These are phyloP conservation scores for Coelopa pilipes DNA, from an alignment of 2,888 invertebrate species.

Conservation along the genomic window DNA sequence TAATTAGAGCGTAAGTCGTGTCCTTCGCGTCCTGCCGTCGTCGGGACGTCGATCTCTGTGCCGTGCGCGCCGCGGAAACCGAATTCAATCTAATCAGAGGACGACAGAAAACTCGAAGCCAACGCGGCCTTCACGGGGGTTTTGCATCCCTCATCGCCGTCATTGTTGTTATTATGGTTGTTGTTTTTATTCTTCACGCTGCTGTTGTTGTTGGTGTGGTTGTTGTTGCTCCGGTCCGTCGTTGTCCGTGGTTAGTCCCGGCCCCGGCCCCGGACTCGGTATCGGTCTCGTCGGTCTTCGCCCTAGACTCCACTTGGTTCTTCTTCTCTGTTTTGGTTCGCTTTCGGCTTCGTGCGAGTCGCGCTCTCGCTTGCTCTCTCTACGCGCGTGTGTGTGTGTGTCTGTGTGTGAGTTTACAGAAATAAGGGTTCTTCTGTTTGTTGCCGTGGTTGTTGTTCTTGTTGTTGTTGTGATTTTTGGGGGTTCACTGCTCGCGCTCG, in stretches of 20 bases:
- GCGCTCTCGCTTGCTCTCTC: background rate
- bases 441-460: slow-evolving; percentile 46
- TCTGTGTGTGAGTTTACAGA: slow-evolving; percentile 44
- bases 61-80: slow-evolving; percentile 51
- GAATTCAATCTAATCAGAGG: slow-evolving; percentile 63
- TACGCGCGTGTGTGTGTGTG: slow-evolving; percentile 38
- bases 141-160: slow-evolving; percentile 39
- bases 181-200: background rate
- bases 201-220: background rate
- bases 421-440: slow-evolving; percentile 41
- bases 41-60: slow-evolving; percentile 42
- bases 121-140: slow-evolving; percentile 46
- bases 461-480: slow-evolving; percentile 42
- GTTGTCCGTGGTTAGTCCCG: slow-evolving; percentile 53
- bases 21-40: too few relatives aligned
- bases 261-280: slow-evolving; percentile 6
- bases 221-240: background rate
- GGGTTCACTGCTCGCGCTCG: slow-evolving; percentile 54
- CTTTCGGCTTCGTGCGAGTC: slow-evolving; percentile 40
- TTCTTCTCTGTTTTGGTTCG: slow-evolving; percentile 50
- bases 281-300: slow-evolving; percentile 29
- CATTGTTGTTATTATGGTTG: background rate
- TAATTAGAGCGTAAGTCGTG: slow-evolving; percentile 15
- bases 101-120: slow-evolving; percentile 43
- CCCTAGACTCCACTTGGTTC: background rate